Conservation (phyloP, 2,888 invertebrate species). For the Byasa hedistus region DNA sequence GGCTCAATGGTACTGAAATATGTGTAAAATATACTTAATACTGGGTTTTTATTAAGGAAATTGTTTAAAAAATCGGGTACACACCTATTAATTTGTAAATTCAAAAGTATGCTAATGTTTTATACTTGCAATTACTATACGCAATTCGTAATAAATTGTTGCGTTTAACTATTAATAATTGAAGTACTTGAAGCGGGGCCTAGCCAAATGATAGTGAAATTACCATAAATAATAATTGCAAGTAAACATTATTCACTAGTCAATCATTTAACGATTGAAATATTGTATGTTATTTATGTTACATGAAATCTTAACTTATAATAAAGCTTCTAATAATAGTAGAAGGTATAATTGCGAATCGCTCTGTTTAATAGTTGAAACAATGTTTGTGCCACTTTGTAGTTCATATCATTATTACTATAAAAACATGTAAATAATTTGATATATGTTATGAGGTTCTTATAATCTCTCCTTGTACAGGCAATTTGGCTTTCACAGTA, state of each 20-base stretch:
- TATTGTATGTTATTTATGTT: constrained; percentile 28
- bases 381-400: background rate
- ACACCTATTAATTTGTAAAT: constrained; percentile 10
- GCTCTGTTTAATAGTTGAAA: background rate
- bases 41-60: background rate
- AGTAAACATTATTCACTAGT: constrained; percentile 25
- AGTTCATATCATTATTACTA: no score
- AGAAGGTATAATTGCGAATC: background rate
- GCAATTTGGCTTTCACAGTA: background rate
- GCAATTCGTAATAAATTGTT: constrained; percentile 26
- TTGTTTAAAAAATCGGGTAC: background rate
- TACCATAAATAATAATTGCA: constrained; percentile 30
- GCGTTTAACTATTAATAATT: constrained; percentile 23
- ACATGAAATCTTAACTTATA: constrained; percentile 16
- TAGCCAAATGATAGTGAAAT: constrained; percentile 31
- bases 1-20: constrained; percentile 77
- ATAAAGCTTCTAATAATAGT: constrained; percentile 22
- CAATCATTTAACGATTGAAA: constrained; percentile 28
- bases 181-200: constrained; percentile 26
- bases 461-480: background rate
- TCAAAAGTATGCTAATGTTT: constrained; percentile 21
- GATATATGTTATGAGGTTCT: no score
- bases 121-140: constrained; percentile 16
- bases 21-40: background rate
- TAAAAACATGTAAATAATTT: no score